Base-by-base conservation (phyloP, 2,797 vertebrate genomes). In the Knipowitschia caucasica region DNA sequence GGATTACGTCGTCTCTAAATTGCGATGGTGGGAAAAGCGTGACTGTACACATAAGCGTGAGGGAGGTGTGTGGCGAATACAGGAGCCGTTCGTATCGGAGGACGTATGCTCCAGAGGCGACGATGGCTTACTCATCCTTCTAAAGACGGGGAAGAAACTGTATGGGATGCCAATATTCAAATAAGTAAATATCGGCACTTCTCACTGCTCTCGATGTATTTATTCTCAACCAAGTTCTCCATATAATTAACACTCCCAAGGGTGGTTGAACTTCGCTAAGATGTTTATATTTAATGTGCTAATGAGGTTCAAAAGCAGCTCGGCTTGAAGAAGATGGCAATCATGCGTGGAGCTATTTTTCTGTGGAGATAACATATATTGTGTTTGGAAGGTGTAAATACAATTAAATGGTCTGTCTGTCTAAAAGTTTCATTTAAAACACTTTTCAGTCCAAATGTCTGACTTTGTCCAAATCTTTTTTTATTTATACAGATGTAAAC, bases 1-100 rank as follows among this genome's bases (percentile, higher is more conserved):
- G 45, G 63, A 80, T 80, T 69, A 64, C 55, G 34, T 2, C 26
- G 14, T 79, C 52, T 55, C 53, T 38, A 26, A 69, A 12, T 39
- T 47, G 5, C 17, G 52, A 30, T 15, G 44, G 56, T 25, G 6
- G 4, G 17, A 46, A 57, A 25, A 56, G 34, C 4, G 17, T 21
- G 11, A 25, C 43, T 14, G 7, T 18, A 17, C 15, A 44, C 36
- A 5, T 24, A 42, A 50, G 3, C 15, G 17, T 24, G 20, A 34
- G 20, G 3, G 2, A 38, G 18, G 2, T 23, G 62, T 51, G 51
- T 24, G 21, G 33, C 38, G 56, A 26, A 20, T 60, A 17, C 17
- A 15, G 8, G 17, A 18, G 15, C 25, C 2, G 3, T 29, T 25
- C 18, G 43, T 17, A 29, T 27, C 40, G 14, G 9, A 29, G 15